Evolutionary conservation across 2,888 invertebrate genomes (phyloP), one percentile per base, ranked within the genome.

Genomic region (Crocallis elinguaria): DNA sequence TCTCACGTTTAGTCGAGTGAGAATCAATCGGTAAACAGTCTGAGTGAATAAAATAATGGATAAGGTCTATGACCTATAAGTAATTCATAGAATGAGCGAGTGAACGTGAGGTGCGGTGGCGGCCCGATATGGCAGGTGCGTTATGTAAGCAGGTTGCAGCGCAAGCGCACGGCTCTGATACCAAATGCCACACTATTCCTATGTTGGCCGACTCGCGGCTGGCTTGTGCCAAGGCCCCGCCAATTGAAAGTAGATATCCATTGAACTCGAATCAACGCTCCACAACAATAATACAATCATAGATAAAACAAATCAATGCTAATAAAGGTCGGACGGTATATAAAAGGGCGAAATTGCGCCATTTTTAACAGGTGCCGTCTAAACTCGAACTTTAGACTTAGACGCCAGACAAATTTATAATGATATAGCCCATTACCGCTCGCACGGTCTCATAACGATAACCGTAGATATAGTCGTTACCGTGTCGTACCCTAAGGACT

Each of bases 91-190:
- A 87, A 86, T 84, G 86, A 85, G 83, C 84, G 76, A 86, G 87
- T 82, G 86, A 85, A 84, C 84, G 86, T 79, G 85, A 86, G 87
- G 88, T 84, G 86, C 80, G 83, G 85, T 83, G 71, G 73, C 77
- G 65, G 82, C 84, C 84, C 77, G 86, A 89, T 89, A 90, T 85
- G 90, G 90, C 91, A 90, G 90, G 90, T 90, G 89, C 78, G 88
- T 90, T 90, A 89, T 88, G 89, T 89, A 90, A 91, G 82, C 81
- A 75, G 70, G 66, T 73, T 69, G 76, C 76, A 64, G 69, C 67
- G 83, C 83, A 72, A 62, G 70, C 74, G 71, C 73, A 75, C 64
- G 68, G 64, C 66, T 67, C 53, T 64, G 72, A 75, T 73, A 81
- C 81, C 78, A 85, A 88, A 88, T 88, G 84, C 84, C 84, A 85